These are phyloP conservation scores for Trichosurus vulpecula DNA, from an alignment of 2,797 vertebrate genomes.

Conservation along the genomic window DNA sequence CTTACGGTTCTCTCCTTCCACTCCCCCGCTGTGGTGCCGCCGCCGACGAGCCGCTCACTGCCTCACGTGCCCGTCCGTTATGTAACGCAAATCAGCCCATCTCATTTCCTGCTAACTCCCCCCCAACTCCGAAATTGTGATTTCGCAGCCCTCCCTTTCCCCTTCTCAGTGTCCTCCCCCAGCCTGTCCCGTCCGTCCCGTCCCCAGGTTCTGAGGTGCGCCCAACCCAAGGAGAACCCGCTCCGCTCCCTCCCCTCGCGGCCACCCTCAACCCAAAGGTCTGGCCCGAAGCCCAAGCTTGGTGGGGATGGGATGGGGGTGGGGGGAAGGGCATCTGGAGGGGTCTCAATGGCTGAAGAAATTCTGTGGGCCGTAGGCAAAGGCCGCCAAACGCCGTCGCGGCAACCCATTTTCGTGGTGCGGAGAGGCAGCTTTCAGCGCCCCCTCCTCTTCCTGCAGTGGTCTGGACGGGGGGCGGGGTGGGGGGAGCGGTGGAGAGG, in stretches of 20 bases:
- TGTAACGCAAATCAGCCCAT: slow-evolving; percentile 49
- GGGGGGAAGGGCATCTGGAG: fast-evolving
- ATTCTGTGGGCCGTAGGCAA: background rate
- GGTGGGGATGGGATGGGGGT: background rate
- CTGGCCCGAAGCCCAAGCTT: background rate
- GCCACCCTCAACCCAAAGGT: background rate
- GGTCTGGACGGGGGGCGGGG: background rate
- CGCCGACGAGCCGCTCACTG: background rate
- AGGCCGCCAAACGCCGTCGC: background rate
- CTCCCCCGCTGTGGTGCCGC: background rate
- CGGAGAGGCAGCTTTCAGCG: background rate
- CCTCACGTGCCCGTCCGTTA: slow-evolving; percentile 72
- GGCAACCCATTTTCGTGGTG: background rate
- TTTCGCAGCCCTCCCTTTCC: background rate
- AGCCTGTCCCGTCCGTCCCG: background rate
- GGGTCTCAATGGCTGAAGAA: background rate
- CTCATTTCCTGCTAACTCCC: slow-evolving; percentile 73
- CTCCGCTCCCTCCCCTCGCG: background rate
- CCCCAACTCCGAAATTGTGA: background rate
- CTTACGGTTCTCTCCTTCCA: background rate
- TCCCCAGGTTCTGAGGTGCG: background rate
- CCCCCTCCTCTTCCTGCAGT: slow-evolving; percentile 14
- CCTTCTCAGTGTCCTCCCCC: background rate
- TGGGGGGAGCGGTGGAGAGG: background rate
- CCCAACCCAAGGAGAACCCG: background rate